These are phyloP conservation scores for Cossypha heuglini DNA, from an alignment of 2,797 vertebrate species.

Conservation along the genomic window DNA sequence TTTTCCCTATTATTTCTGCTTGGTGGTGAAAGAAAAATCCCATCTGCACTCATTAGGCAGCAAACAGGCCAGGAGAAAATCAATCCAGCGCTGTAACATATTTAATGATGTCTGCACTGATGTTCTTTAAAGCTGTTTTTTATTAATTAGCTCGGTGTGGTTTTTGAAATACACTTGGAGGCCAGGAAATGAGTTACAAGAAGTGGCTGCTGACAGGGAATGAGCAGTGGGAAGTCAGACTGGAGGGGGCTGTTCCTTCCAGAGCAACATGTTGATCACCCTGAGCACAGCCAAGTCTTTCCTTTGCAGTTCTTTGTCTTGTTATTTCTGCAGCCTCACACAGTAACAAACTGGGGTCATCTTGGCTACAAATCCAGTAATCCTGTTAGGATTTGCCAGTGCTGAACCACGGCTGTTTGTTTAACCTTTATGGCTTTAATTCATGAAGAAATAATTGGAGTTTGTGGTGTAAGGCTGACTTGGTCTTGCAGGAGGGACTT, in stretches of 20 bases:
- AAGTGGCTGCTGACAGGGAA: not conserved
- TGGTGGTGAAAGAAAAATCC: not conserved
- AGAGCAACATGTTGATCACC: not conserved
- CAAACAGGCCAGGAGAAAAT: not conserved
- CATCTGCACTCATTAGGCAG: fast-evolving
- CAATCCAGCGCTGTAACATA: not conserved
- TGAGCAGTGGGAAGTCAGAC: not conserved
- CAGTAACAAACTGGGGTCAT: not conserved
- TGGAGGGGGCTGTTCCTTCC: not conserved
- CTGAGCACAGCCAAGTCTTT: not conserved
- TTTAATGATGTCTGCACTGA: fast-evolving
- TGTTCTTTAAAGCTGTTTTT: not conserved
- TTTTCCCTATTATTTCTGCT: not conserved
- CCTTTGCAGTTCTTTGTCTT: not conserved
- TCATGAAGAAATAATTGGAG: not conserved
- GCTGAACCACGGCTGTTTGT: not conserved
- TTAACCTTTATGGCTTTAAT: not conserved
- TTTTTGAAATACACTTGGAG: not conserved
- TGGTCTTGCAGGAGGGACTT: not conserved
- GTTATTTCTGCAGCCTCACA: not conserved
- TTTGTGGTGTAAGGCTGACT: not conserved
- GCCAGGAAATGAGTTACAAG: not conserved
- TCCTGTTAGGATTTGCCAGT: not conserved
- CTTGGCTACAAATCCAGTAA: not conserved
- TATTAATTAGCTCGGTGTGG: not conserved